Percentiles rank a stretch among this genome's conserved stretches.
These are phyloP conservation scores for Lemur catta DNA, from an alignment of 2,797 vertebrate genomes.

Conservation along the genomic window DNA sequence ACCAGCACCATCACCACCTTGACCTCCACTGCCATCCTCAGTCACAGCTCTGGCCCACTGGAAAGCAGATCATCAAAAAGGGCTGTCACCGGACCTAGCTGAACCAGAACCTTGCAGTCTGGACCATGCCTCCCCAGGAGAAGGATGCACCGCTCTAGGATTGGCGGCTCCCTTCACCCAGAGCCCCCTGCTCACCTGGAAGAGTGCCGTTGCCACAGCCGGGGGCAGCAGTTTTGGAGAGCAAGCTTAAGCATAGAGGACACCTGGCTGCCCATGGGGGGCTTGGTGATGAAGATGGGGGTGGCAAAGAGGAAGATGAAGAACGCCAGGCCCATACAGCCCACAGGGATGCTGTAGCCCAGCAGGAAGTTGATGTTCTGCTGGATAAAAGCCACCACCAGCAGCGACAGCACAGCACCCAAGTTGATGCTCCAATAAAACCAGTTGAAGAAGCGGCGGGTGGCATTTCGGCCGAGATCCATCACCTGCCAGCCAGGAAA, in stretches of 20 bases:
- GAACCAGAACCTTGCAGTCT: not conserved
- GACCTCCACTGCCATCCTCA: not conserved
- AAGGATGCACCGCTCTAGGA: not conserved
- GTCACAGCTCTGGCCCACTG: not conserved
- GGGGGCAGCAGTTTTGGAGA: slow-evolving; percentile 65
- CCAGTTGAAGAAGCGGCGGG: slow-evolving; percentile 81
- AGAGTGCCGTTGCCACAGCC: not conserved
- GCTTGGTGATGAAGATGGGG: slow-evolving; percentile 79
- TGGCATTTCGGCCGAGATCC: slow-evolving; percentile 59
- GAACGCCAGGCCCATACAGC: slow-evolving; percentile 74
- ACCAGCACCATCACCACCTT: not conserved
- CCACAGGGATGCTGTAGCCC: slow-evolving; percentile 66
- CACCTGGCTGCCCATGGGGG: slow-evolving; percentile 79
- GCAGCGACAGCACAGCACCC: slow-evolving; percentile 76
- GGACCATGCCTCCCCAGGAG: not conserved
- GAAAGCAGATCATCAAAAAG: too few relatives aligned
- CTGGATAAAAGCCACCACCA: slow-evolving; percentile 80
- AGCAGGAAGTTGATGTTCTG: slow-evolving; percentile 79
- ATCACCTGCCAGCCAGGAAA: slow-evolving; percentile 70
- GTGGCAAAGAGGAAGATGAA: slow-evolving; percentile 78
- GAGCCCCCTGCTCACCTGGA: slow-evolving; percentile 50
- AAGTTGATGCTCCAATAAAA: slow-evolving; percentile 82
- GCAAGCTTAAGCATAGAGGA: slow-evolving; percentile 74
- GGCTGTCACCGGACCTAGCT: not conserved
- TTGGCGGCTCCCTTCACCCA: not conserved